Evolutionary conservation across 2,797 vertebrate species (phyloP).

Genomic region (Chaetophractus vellerosus): DNA sequence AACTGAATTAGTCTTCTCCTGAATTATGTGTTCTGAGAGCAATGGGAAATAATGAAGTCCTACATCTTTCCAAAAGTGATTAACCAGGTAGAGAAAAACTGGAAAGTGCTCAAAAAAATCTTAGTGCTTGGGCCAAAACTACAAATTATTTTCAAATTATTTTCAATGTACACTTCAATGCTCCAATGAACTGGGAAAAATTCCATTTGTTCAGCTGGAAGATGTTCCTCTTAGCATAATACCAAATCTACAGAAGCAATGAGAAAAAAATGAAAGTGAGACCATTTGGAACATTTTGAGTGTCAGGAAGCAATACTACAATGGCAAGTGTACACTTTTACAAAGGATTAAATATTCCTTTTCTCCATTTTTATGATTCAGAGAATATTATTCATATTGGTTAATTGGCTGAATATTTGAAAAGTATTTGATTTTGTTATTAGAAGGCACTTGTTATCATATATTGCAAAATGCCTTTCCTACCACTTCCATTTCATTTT

Average conservation of each 20-base stretch:
- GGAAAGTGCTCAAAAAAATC: slow-evolving; percentile 38
- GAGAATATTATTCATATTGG: slow-evolving; percentile 4
- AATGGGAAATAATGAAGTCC: background rate
- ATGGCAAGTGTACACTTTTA: background rate
- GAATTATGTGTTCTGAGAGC: slow-evolving; percentile 53
- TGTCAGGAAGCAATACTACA: background rate
- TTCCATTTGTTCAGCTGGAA: slow-evolving; percentile 75
- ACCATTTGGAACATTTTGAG: slow-evolving; percentile 59
- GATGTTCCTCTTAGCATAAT: slow-evolving; percentile 66
- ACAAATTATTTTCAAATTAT: slow-evolving; percentile 76
- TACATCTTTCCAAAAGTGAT: slow-evolving; percentile 53
- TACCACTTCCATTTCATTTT: background rate
- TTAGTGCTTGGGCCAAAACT: slow-evolving; percentile 55
- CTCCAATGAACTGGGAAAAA: slow-evolving; percentile 55
- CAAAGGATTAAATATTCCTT: slow-evolving; percentile 39
- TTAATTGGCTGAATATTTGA: background rate
- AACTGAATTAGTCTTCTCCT: slow-evolving; percentile 46
- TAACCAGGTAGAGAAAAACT: slow-evolving; percentile 51
- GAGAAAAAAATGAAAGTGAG: slow-evolving; percentile 20
- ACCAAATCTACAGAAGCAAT: slow-evolving; percentile 21
- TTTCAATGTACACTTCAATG: slow-evolving; percentile 65
- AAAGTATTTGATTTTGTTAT: slow-evolving; percentile 1
- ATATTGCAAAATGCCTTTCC: background rate
- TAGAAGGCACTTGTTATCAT: background rate
- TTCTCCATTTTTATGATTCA: slow-evolving; percentile 50